Evolutionary conservation across 2,888 invertebrate genomes (phyloP).

Genomic region (Arenicola marina): DNA sequence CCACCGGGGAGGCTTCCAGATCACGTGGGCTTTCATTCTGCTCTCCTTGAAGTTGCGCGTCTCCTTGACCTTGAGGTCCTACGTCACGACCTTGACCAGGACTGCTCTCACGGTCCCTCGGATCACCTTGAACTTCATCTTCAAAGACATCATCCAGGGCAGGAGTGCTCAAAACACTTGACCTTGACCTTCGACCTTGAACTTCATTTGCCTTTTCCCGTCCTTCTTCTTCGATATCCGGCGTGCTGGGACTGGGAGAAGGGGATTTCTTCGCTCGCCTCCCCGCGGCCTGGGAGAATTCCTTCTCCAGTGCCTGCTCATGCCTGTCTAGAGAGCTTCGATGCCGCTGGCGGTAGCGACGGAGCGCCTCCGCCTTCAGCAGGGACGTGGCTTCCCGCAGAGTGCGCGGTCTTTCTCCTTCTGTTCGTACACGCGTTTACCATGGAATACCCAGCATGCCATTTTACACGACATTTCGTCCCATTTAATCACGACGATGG

Average conservation of each 20-base stretch:
- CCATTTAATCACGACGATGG: too few species aligned
- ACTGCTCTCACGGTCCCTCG: too few species aligned
- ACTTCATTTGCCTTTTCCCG: neutral
- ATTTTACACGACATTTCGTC: too few species aligned
- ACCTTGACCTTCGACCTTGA: too few species aligned
- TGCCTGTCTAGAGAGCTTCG: conserved; percentile 13
- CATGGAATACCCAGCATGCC: too few species aligned
- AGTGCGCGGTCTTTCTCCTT: too few species aligned
- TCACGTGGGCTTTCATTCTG: too few species aligned
- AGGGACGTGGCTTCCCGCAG: conserved; percentile 7
- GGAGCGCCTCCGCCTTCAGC: conserved; percentile 9
- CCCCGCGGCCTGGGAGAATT: neutral
- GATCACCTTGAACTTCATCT: neutral
- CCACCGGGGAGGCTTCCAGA: too few species aligned
- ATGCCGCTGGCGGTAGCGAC: conserved; percentile 18
- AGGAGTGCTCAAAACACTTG: neutral
- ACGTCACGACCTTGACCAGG: too few species aligned
- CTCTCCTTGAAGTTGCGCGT: too few species aligned
- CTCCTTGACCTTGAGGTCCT: too few species aligned
- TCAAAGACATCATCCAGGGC: neutral
- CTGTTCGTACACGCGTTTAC: too few species aligned
- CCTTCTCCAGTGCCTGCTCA: conserved; percentile 5
- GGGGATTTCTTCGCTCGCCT: neutral
- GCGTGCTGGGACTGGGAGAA: conserved; percentile 4
- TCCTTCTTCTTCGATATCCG: conserved; percentile 9